Evolutionary conservation across 1,140 invertebrate genomes (phyloP), one percentile per base, ranked within the genome.

Genomic region (Euwallacea similis): DNA sequence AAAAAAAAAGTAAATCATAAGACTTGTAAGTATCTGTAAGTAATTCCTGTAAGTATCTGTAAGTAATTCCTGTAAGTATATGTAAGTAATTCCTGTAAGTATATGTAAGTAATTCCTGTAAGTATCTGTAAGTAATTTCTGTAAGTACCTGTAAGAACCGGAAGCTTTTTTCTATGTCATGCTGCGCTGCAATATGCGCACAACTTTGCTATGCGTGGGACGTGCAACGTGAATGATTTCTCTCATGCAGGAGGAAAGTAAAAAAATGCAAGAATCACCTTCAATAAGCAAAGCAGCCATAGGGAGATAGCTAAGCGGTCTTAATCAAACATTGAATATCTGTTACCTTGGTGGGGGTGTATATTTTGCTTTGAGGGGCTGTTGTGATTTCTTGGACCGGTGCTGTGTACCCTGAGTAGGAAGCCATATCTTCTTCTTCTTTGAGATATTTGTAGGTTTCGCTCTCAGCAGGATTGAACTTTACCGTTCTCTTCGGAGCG

Each of bases 391-490:
- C 91, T 68, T 90, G 89, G 56, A 88, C 82, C 78, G 87, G 85
- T 72, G 83, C 80, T 53, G 86, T 86, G 42, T 85, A 80, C 72
- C 83, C 80, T 50, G 86, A 86, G 44, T 85, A 80, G 9, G 47
- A 47, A 11, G 58, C 63, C 43, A 58, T 15, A 42, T 61, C 55
- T 77, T 86, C 85, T 73, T 90, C 88, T 82, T 94, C 91, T 83
- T 93, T 90, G 54, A 94, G 86, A 76, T 90, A 91, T 85, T 89
- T 91, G 86, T 88, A 93, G 33, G 92, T 92, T 81, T 93, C 92
- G 79, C 91, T 93, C 83, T 91, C 90, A 81, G 89, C 89, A 73
- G 92, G 92, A 85, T 93, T 91, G 84, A 90, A 94, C 77, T 87
- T 87, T 76, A 89, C 82, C 75, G 90, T 88, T 83, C 88, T 88